These are phyloP conservation scores for Melanaphis sacchari DNA, from an alignment of 1,140 invertebrate genomes.

Conservation along the genomic window DNA sequence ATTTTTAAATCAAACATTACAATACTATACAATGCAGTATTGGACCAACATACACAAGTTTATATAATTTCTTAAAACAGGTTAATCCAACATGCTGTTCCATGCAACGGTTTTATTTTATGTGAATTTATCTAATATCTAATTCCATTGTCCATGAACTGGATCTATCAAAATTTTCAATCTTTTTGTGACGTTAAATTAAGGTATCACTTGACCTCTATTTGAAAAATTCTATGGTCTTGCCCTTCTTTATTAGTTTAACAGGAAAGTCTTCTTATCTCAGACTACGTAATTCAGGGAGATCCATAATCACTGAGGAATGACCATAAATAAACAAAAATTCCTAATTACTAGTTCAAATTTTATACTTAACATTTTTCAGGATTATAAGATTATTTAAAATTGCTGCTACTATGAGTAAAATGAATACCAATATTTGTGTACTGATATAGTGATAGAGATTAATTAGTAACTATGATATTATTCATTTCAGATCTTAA, in stretches of 20 bases:
- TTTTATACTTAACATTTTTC: too few species aligned
- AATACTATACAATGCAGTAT: not conserved
- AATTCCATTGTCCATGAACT: not conserved
- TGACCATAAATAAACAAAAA: too few species aligned
- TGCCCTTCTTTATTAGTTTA: too few species aligned
- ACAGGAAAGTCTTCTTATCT: not conserved
- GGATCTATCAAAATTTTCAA: not conserved
- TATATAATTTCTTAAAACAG: not conserved
- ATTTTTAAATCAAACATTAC: not conserved
- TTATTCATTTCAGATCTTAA: constrained; percentile 71
- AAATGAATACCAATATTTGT: not conserved
- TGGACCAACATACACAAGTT: not conserved
- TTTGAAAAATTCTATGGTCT: not conserved
- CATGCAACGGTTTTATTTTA: not conserved
- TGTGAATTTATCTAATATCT: not conserved
- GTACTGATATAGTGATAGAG: not conserved
- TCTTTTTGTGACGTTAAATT: not conserved
- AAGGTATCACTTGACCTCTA: not conserved
- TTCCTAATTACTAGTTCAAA: too few species aligned
- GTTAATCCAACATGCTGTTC: not conserved
- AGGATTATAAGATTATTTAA: too few species aligned
- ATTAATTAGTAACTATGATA: not conserved
- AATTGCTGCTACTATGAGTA: too few species aligned
- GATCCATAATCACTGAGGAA: not conserved
- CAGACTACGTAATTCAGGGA: not conserved